These are phyloP conservation scores for Orycteropus afer DNA, from an alignment of 2,113 vertebrate genomes.

Conservation along the genomic window DNA sequence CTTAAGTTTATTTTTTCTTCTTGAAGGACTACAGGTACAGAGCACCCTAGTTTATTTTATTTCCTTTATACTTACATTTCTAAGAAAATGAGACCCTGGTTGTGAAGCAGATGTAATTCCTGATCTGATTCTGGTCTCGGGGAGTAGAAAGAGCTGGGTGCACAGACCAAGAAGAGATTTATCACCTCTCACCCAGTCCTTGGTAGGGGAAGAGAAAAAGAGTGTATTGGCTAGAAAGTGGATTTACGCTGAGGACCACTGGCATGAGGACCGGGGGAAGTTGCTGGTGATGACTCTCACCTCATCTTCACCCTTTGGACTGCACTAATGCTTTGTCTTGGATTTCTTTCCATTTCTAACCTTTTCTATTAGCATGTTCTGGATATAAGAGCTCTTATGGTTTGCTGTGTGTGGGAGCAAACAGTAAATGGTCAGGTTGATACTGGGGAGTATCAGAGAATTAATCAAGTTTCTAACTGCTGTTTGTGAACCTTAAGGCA, in stretches of 20 bases:
- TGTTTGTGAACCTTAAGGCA: conserved; percentile 13
- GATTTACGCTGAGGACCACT: not conserved
- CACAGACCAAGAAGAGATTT: not conserved
- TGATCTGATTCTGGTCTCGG: not conserved
- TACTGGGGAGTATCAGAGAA: not conserved
- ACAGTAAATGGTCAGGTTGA: not conserved
- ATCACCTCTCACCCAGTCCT: not conserved
- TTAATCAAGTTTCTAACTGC: not conserved
- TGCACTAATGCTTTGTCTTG: not conserved
- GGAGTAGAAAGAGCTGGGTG: not conserved
- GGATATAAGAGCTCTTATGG: not conserved
- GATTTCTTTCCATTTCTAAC: not conserved
- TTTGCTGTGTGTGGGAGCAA: not conserved
- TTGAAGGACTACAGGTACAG: not conserved
- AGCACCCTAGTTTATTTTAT: not conserved
- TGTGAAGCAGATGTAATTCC: not conserved
- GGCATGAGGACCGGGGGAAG: not conserved
- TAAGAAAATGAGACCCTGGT: not conserved
- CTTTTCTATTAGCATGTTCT: not conserved
- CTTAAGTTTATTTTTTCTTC: not conserved
- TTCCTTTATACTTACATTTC: not conserved
- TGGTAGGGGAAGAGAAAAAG: not conserved
- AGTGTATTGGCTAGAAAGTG: not conserved
- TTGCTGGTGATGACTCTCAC: not conserved
- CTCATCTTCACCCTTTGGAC: not conserved